Evolutionary conservation across 2,888 invertebrate species (phyloP), one percentile per base, ranked within the genome.

Genomic region (Trisateles emortualis): DNA sequence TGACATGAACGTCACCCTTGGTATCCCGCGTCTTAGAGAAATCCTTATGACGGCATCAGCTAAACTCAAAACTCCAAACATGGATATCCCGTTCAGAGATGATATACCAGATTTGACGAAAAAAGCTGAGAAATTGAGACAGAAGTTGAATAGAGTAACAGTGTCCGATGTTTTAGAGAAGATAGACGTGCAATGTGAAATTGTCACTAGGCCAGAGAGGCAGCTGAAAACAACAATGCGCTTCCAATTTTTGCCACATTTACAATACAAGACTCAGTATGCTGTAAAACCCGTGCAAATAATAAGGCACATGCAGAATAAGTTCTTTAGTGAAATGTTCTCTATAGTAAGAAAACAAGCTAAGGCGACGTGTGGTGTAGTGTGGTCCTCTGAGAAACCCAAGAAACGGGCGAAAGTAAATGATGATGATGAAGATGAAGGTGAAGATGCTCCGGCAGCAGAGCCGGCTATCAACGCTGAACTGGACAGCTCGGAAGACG

Each of bases 1-100:
- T 93, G 99, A 99, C 90, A 99, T 99, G 99, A 99, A 99, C 93
- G 99, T 99, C 0, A 99, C 99, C 0, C 94, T 99, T n/a, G 99
- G 99, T 94, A 99, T 99, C 74, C 99, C 99, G 0, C 95, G 99
- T 71, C 94, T 99, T 3, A 93, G 99, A 71, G 99, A 99, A 94
- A 98, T 99, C 71, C 93, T 99, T 0, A 99, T 99, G 99, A 96
- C 96, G 76, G 99, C 99, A 0, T 97, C 98, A 0, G 95, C 95
- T n/a, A 96, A 96, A 57, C 97, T 99, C 9, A 98, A 98, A 87
- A 99, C 99, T 0, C 99, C 99, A 0, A 97, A 96, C 45, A 98
- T 99, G 97, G 98, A 98, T 76, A 96, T 99, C 65, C 99, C 99
- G 0, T 96, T 99, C 64, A 87, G 92, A 13, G 72, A 84, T 0